Base-by-base conservation (phyloP, 35 echinoderm and acorn worm genomes). In the Apostichopus japonicus region DNA sequence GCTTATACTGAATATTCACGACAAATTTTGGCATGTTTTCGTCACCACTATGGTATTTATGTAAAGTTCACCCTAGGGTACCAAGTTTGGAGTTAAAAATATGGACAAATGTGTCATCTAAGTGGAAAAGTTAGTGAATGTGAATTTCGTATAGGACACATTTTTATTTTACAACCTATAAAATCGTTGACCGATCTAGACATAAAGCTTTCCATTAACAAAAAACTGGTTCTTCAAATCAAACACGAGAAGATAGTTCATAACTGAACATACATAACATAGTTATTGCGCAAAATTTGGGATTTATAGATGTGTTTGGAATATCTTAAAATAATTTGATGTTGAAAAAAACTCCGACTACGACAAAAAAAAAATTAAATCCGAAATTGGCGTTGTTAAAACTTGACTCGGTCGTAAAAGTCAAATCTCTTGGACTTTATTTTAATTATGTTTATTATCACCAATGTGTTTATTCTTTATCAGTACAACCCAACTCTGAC, bases 1-100 rank as follows among this genome's bases (percentile, higher is more conserved):
- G 8, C 11, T 9, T 6, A 82, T 54, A 82, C 44, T 52, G 13
- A 52, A 82, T 54, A 82, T 82, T 82, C 79, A 82, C 79, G 79
- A 51, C 79, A 82, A 33, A 82, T 82, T 82, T n/a, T 0, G 79
- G 33, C 79, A 82, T 51, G 7, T 56, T 54, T 82, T 82, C 79
- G 79, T 82, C 79, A 82, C 79, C 79, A 82, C 79, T 6, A 16
- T 56, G 14, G 79, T n/a, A 82, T 54, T 54, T 33, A 19, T 55
- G n/a, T 52, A 1, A n/a, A 19, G 24, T 6, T 82, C 8, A 82
- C 79, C 79, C 79, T n/a, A 82, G 44, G 10, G 44, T 53, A 52
- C 44, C 54, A 56, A 82, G 9, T 82, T 82, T 82, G 44, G 10
- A 5, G 54, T 82, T 16, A 9, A 82, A 82, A 82, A 82, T 11